A percentile compares a stretch with the other conserved stretches of the same genome.
Conservation (phyloP, 1,140 invertebrate genomes). For the Pararge aegeria region DNA sequence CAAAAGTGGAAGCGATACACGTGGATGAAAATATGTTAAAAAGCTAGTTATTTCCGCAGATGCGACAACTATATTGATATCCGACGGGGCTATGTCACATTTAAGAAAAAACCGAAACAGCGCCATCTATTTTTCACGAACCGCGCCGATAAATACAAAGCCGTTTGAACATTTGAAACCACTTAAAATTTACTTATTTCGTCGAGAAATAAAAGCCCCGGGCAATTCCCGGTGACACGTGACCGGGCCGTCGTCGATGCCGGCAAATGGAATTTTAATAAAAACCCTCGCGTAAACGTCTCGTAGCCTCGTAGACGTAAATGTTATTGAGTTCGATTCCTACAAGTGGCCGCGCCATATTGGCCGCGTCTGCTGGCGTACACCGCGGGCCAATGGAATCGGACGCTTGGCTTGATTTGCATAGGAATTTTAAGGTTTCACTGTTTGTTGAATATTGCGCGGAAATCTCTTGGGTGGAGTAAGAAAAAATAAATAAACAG, state of each 20-base stretch:
- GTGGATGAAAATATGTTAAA: too few relatives aligned
- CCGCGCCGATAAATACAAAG: too few relatives aligned
- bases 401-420: neutral
- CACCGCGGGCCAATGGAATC: slow-evolving; percentile 6
- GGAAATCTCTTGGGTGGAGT: too few relatives aligned
- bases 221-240: neutral
- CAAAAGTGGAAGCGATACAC: too few relatives aligned
- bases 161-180: too few relatives aligned
- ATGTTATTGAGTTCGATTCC: slow-evolving; percentile 28
- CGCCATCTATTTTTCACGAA: too few relatives aligned
- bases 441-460: too few relatives aligned
- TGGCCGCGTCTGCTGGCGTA: neutral
- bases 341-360: slow-evolving; percentile 15
- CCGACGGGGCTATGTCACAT: too few relatives aligned
- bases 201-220: neutral
- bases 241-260: neutral
- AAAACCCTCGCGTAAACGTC: slow-evolving; percentile 19
- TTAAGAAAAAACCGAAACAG: too few relatives aligned
- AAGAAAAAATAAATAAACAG: too few relatives aligned
- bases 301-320: slow-evolving; percentile 19
- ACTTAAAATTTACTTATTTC: neutral
- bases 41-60: too few relatives aligned
- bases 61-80: too few relatives aligned
- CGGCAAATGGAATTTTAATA: slow-evolving; percentile 23
- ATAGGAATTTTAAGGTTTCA: neutral